phyloP scores from a whole-genome alignment of 2,888 invertebrate species.

The Agriotes lineatus region DNA sequence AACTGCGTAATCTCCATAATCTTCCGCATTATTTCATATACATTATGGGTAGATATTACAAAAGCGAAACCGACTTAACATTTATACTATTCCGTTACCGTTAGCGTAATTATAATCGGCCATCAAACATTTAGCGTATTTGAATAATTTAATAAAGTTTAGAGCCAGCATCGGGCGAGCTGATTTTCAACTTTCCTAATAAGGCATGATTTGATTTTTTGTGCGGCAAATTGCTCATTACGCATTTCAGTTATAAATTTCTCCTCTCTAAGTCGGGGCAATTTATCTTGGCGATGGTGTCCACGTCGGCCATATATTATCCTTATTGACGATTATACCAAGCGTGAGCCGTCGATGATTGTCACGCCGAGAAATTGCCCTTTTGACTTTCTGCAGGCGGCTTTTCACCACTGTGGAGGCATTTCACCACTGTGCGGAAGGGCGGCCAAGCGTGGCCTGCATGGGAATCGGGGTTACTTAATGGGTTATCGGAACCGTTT shows the following conservation, averaged over 20 bases:
- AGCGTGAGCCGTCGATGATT: constrained; percentile 3
- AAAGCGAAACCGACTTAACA: too few species aligned
- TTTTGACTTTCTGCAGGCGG: neutral
- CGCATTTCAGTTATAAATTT: constrained; percentile 31
- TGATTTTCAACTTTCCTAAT: constrained; percentile 34
- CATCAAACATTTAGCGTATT: constrained; percentile 35
- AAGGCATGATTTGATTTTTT: constrained; percentile 26
- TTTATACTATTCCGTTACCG: constrained; percentile 25
- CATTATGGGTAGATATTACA: too few species aligned
- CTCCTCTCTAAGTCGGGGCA: constrained; percentile 18
- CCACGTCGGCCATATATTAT: constrained; percentile 21
- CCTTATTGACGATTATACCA: constrained; percentile 16
- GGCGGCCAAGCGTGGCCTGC: constrained; percentile 40
- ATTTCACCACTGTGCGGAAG: neutral
- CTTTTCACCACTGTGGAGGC: neutral
- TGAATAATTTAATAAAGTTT: constrained; percentile 40
- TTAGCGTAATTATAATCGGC: constrained; percentile 33
- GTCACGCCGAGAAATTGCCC: neutral
- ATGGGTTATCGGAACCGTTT: constrained; percentile 54
- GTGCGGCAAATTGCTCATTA: constrained; percentile 25
- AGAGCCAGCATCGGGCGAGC: constrained; percentile 14
- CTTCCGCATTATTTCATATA: too few species aligned
- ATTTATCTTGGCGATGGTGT: constrained; percentile 21
- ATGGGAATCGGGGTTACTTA: constrained; percentile 49
- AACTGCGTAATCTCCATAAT: too few species aligned